These are phyloP conservation scores for Leptonema lineaticorne DNA, from an alignment of 1,140 invertebrate genomes.

Conservation along the genomic window DNA sequence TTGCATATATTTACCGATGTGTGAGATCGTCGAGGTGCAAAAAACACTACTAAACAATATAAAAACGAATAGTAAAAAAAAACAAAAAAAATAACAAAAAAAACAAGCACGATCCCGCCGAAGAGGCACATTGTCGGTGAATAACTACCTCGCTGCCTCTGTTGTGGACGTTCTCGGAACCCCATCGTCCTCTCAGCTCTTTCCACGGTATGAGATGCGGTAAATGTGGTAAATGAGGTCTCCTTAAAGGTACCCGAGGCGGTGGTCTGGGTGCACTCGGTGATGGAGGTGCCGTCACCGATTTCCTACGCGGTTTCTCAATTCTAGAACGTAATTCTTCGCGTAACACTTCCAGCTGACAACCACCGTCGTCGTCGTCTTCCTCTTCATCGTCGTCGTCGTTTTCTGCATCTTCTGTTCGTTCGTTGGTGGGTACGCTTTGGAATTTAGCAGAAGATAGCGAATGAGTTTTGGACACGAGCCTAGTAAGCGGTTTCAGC, in stretches of 20 bases:
- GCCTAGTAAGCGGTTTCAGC: slow-evolving; percentile 24
- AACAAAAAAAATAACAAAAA: neutral
- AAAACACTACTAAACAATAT: neutral
- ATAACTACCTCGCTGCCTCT: slow-evolving; percentile 52
- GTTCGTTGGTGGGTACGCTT: slow-evolving; percentile 44
- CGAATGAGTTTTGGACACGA: slow-evolving; percentile 33
- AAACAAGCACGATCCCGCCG: neutral
- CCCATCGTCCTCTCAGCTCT: slow-evolving; percentile 38
- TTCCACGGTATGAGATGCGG: slow-evolving; percentile 52
- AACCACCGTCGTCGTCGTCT: slow-evolving; percentile 52
- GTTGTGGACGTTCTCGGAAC: slow-evolving; percentile 46
- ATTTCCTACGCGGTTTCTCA: slow-evolving; percentile 46
- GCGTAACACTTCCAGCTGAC: slow-evolving; percentile 51
- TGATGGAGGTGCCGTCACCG: slow-evolving; percentile 55
- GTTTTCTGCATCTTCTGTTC: slow-evolving; percentile 40
- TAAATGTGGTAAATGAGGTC: slow-evolving; percentile 50
- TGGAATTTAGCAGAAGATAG: slow-evolving; percentile 32
- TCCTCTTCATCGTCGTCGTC: slow-evolving; percentile 26
- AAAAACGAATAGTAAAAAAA: no score
- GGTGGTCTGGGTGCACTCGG: slow-evolving; percentile 51
- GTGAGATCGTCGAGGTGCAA: neutral
- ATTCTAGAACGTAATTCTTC: slow-evolving; percentile 45
- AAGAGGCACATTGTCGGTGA: neutral
- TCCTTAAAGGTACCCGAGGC: slow-evolving; percentile 34
- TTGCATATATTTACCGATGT: neutral